Conservation (phyloP, 2,888 invertebrate genomes). For the Cheilosia vulpina region DNA sequence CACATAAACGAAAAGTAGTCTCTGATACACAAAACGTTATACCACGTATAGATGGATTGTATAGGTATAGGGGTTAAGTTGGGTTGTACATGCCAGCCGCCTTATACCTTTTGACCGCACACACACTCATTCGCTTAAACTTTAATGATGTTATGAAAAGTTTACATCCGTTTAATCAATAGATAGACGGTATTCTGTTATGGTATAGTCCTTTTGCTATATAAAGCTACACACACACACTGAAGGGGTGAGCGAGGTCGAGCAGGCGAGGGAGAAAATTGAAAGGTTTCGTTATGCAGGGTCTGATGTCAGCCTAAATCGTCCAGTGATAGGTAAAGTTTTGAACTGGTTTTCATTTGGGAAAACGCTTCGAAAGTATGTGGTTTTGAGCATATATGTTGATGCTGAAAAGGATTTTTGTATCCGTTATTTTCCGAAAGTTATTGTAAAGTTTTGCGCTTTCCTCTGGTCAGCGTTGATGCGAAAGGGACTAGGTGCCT, state of each 20-base stretch:
- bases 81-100: not conserved
- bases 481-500: no score
- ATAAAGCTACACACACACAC: not conserved
- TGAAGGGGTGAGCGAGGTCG: not conserved
- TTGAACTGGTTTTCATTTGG: slow-evolving; percentile 25
- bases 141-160: slow-evolving; percentile 75
- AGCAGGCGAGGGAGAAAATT: not conserved
- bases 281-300: slow-evolving; percentile 48
- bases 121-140: slow-evolving; percentile 60
- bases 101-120: slow-evolving; percentile 44
- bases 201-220: slow-evolving; percentile 19
- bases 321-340: slow-evolving; percentile 63
- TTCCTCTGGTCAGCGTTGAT: not conserved
- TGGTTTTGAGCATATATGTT: slow-evolving; percentile 17
- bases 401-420: not conserved
- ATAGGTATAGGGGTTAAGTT: not conserved
- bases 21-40: not conserved
- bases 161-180: slow-evolving; percentile 74
- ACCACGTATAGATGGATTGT: no score
- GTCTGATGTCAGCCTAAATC: slow-evolving; percentile 64
- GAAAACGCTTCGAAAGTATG: slow-evolving; percentile 35
- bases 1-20: slow-evolving; percentile 37
- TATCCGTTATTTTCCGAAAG: slow-evolving; percentile 59
- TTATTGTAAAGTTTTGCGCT: slow-evolving; percentile 31
- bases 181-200: slow-evolving; percentile 64